Evolutionary conservation across 2,797 vertebrate genomes (phyloP).

Genomic region (Pipistrellus nathusii): DNA sequence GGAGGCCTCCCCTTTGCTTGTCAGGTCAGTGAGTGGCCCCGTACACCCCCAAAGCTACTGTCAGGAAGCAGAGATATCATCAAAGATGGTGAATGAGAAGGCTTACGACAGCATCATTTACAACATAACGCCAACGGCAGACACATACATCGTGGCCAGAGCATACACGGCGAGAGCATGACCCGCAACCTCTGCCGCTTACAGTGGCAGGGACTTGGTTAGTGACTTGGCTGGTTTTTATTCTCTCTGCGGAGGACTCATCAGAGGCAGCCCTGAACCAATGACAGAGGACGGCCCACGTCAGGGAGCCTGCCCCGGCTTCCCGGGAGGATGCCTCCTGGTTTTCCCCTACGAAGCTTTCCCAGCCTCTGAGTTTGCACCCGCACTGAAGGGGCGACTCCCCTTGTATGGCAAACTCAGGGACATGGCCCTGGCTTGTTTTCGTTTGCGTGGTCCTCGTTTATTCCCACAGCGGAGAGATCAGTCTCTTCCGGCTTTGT

Average conservation of each 20-base stretch:
- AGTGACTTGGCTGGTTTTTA: not conserved
- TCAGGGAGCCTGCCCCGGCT: not conserved
- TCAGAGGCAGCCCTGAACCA: not conserved
- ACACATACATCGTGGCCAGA: not conserved
- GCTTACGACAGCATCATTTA: not conserved
- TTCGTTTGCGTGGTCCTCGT: not conserved
- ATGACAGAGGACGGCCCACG: not conserved
- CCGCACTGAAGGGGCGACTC: fast-evolving
- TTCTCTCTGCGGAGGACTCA: not conserved
- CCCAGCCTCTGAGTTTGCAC: not conserved
- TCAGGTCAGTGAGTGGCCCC: too few relatives aligned
- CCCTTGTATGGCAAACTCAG: too few relatives aligned
- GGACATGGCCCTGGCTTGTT: too few relatives aligned
- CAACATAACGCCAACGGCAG: too few relatives aligned
- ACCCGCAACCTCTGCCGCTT: not conserved
- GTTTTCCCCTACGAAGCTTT: not conserved
- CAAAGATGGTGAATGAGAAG: not conserved
- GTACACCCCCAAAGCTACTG: fast-evolving
- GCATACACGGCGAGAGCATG: fast-evolving
- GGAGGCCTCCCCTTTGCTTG: too few relatives aligned
- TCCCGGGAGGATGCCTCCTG: not conserved
- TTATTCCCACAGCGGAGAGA: not conserved
- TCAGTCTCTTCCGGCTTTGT: not conserved
- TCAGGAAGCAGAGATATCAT: not conserved
- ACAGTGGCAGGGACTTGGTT: not conserved